Percentiles rank a stretch among this genome's conserved stretches.
Conservation (phyloP, 1,140 invertebrate species). For the Bombyx mandarina region DNA sequence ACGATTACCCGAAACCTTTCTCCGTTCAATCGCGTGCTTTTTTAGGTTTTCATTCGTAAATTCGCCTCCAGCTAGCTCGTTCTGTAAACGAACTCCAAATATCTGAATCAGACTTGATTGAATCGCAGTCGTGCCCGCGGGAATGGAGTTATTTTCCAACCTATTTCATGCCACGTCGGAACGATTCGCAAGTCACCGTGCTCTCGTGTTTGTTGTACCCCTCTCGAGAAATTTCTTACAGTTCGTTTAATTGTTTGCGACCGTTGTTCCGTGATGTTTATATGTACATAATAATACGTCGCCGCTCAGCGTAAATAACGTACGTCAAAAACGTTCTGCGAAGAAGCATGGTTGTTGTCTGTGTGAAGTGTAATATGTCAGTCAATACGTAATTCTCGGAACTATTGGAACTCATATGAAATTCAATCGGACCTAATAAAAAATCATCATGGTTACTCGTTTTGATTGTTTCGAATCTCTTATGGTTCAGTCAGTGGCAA, state of each 20-base stretch:
- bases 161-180: slow-evolving; percentile 51
- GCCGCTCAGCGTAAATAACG: no score
- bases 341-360: no score
- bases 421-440: slow-evolving; percentile 31
- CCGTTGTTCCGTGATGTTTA: slow-evolving; percentile 16
- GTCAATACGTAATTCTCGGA: slow-evolving; percentile 4
- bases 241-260: slow-evolving; percentile 56
- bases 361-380: no score
- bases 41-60: slow-evolving; percentile 38
- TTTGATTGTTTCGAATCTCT: slow-evolving; percentile 50
- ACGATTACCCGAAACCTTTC: slow-evolving; percentile 14
- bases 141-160: slow-evolving; percentile 61
- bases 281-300: no score
- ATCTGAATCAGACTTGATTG: slow-evolving; percentile 65
- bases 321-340: no score
- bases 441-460: slow-evolving; percentile 41
- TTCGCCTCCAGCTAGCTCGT: slow-evolving; percentile 29
- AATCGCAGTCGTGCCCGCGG: slow-evolving; percentile 53
- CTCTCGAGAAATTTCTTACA: slow-evolving; percentile 56
- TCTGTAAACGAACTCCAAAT: slow-evolving; percentile 63
- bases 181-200: slow-evolving; percentile 41
- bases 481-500: slow-evolving; percentile 46
- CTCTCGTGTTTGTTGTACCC: slow-evolving; percentile 33
- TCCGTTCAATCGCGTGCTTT: slow-evolving; percentile 20
- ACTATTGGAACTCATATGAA: slow-evolving; percentile 10